A percentile compares a stretch with the other conserved stretches of the same genome.
These are phyloP conservation scores for Okapia johnstoni DNA, from an alignment of 2,113 vertebrate genomes.

Conservation along the genomic window DNA sequence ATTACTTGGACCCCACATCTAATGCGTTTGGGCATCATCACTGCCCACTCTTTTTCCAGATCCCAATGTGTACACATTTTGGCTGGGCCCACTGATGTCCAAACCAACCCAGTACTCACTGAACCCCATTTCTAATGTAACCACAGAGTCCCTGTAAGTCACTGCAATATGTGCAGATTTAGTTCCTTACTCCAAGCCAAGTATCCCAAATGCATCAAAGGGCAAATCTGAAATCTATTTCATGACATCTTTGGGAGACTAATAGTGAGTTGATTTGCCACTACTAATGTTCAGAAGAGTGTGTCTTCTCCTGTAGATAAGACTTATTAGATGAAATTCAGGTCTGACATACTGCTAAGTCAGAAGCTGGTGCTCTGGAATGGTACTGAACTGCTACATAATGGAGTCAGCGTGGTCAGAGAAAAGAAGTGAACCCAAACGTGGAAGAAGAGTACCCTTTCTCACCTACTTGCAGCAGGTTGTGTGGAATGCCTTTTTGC, in stretches of 20 bases:
- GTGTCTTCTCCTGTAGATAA: not conserved
- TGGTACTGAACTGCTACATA: not conserved
- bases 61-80: not conserved
- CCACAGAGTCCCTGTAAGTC: not conserved
- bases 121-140: not conserved
- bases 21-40: not conserved
- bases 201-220: not conserved
- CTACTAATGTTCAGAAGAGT: not conserved
- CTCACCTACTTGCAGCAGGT: not conserved
- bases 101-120: not conserved
- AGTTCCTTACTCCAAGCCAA: not conserved
- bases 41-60: not conserved
- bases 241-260: not conserved
- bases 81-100: accelerated
- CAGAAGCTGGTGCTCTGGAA: not conserved
- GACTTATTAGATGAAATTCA: not conserved
- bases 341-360: too few species aligned
- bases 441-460: not conserved
- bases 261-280: not conserved
- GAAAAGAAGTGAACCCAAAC: not conserved
- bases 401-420: not conserved
- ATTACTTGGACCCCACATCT: not conserved
- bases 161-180: not conserved
- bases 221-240: not conserved
- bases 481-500: not conserved